These are phyloP conservation scores for Diaphora mendica DNA, from an alignment of 2,888 invertebrate species.

Conservation along the genomic window DNA sequence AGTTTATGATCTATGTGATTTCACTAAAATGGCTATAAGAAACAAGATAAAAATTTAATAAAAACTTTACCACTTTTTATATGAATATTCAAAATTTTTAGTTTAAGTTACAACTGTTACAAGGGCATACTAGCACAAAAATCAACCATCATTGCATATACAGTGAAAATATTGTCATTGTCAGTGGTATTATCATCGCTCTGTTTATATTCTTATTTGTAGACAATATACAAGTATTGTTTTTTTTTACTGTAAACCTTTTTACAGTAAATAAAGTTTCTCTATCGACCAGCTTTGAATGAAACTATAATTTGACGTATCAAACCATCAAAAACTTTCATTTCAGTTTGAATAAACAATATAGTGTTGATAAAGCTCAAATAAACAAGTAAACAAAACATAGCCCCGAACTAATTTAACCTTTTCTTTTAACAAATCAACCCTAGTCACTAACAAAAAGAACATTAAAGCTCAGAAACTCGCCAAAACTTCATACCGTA, in stretches of 20 bases:
- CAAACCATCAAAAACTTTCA: neutral
- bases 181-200: neutral
- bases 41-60: too few species aligned
- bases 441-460: slow-evolving; percentile 28
- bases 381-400: slow-evolving; percentile 26
- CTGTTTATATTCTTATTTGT: neutral
- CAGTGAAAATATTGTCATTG: neutral
- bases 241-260: neutral
- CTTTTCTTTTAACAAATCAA: slow-evolving; percentile 45
- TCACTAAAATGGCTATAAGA: too few species aligned
- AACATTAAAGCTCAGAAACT: slow-evolving; percentile 59
- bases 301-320: neutral
- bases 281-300: neutral
- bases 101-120: too few species aligned
- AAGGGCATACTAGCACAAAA: too few species aligned
- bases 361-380: neutral
- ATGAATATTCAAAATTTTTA: too few species aligned
- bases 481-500: slow-evolving; percentile 68
- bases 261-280: neutral
- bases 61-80: too few species aligned
- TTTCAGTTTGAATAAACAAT: neutral
- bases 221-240: neutral
- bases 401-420: slow-evolving; percentile 34
- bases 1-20: too few species aligned
- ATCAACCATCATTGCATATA: neutral